Evolutionary conservation across 2,113 vertebrate genomes (phyloP), one percentile per base, ranked within the genome.

Genomic region (Prinia subflava): DNA sequence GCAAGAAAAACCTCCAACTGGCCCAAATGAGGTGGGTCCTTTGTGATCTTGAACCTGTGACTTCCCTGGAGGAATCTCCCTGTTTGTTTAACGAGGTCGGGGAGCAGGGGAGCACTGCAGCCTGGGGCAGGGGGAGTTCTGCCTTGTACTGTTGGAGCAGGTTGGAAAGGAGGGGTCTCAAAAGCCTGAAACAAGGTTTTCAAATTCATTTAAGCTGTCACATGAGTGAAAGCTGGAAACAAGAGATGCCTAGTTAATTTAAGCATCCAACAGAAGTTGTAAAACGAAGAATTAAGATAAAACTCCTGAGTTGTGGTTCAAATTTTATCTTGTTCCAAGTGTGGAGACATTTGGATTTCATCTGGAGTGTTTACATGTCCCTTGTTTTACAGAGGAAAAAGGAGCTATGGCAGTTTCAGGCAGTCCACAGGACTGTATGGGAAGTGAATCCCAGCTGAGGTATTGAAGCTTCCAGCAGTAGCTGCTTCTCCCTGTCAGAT

Each of bases 41-140:
- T 93, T 95, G 94, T 91, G 95, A 83, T 84, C 94, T 96, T 92
- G 93, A 97, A 96, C 94, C 91, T 96, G 93, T 90, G 80, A 84
- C 96, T 95, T 91, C 87, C 93, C 94, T 37, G 59, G 60, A 94
- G 92, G 79, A 94, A 94, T 88, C 89, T 96, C 76, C 68, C 85
- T 96, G 93, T 96, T 97, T 95, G 76, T 44, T 77, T 92, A 93
- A 95, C 83, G 92, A 85, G 15, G 70, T 65, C 7, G 37, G 67
- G 78, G 92, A 92, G 73, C 79, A 71, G 41, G 64, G 91, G 28
- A 92, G 57, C 83, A 15, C 70, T 3, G 57, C 1, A 7, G 14
- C 42, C 55, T 13, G 52, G 52, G n/a, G 25, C 21, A 5, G 23
- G 42, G 77, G 52, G 33, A 44, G 80, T 30, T 82, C 74, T 95